Percentiles rank a stretch among this genome's conserved stretches.
Conservation (phyloP, 2,113 vertebrate species). For the Hippocampus abdominalis region DNA sequence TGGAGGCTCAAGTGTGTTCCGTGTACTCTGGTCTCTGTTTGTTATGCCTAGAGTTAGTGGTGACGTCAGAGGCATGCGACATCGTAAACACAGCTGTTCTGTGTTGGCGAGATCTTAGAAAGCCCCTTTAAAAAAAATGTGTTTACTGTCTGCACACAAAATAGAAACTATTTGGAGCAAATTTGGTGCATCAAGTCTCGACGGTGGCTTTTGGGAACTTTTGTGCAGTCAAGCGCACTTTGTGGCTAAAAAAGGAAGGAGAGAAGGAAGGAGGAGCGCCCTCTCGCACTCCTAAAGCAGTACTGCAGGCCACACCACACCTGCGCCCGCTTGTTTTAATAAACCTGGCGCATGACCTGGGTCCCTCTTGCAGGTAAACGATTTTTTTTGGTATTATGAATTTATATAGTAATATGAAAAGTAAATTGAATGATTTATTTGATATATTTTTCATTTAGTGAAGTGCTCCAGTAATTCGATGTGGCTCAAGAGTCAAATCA, state of each 20-base stretch:
- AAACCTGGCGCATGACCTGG: neutral
- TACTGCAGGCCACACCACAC: neutral
- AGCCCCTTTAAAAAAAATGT: no score
- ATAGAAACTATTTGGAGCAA: no score
- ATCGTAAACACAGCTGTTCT: no score
- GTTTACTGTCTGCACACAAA: no score
- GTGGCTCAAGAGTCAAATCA: neutral
- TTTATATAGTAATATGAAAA: neutral
- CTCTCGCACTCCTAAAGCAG: neutral
- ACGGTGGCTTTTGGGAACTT: neutral
- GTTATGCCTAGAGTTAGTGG: no score
- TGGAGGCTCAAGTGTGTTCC: no score
- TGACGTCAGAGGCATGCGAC: no score
- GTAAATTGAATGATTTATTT: neutral
- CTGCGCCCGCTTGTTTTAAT: neutral
- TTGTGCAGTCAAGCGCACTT: neutral
- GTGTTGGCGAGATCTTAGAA: no score
- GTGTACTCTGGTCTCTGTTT: no score
- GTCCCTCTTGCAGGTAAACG: neutral
- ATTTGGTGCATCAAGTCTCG: no score
- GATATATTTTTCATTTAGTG: neutral
- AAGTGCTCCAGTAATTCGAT: no score
- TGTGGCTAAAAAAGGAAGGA: no score
- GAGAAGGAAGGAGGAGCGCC: neutral
- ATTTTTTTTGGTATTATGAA: neutral